Percentiles rank a stretch among this genome's conserved stretches.
Conservation (phyloP, 1,140 invertebrate genomes). For the Drosophila truncata region DNA sequence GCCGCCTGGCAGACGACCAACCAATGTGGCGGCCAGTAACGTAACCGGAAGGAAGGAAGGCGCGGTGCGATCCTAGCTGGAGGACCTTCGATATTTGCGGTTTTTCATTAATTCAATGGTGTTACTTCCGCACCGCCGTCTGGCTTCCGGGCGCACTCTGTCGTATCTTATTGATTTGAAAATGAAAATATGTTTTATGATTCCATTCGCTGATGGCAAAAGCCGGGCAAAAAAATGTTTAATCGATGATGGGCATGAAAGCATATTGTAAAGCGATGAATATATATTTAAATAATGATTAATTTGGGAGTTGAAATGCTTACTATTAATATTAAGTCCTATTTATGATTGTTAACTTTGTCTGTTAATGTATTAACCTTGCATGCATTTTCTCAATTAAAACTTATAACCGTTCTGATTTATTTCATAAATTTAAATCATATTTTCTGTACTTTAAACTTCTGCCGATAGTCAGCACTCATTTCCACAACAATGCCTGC, state of each 20-base stretch:
- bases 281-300: background rate
- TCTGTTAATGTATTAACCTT: background rate
- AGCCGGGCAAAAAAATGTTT: background rate
- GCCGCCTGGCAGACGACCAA: constrained; percentile 62
- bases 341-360: background rate
- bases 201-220: background rate
- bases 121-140: constrained; percentile 67
- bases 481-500: background rate
- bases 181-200: constrained; percentile 54
- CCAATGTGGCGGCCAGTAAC: constrained; percentile 2
- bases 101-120: constrained; percentile 81
- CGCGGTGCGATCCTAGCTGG: background rate
- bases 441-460: background rate
- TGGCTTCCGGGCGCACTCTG: constrained; percentile 61
- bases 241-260: background rate
- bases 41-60: constrained; percentile 30
- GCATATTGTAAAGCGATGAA: background rate
- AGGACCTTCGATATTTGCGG: constrained; percentile 58
- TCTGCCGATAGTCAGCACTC: background rate
- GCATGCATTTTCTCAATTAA: background rate
- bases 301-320: background rate
- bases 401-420: background rate
- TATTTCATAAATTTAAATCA: background rate
- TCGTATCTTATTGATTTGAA: constrained; percentile 44
- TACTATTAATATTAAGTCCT: background rate